Conservation (phyloP, 1,140 invertebrate genomes). For the Drosophila sturtevanti region DNA sequence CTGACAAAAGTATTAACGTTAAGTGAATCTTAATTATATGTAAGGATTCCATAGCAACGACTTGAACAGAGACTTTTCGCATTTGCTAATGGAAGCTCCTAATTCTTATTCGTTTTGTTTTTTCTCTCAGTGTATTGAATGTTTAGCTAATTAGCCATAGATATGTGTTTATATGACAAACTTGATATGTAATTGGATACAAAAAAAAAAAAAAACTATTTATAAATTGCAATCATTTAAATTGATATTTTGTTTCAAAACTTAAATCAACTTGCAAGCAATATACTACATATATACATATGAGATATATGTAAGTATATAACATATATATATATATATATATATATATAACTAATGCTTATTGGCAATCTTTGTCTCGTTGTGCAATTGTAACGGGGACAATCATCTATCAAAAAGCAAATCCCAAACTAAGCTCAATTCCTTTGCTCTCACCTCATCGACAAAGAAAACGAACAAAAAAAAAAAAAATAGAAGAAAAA, state of each 20-base stretch:
- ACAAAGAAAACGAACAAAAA: not conserved
- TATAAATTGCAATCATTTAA: not conserved
- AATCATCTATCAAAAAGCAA: slow-evolving; percentile 1
- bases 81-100: no score
- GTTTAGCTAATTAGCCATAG: not conserved
- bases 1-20: no score
- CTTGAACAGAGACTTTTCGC: no score
- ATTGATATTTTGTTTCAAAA: no score
- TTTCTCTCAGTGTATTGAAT: not conserved
- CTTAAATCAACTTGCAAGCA: not conserved
- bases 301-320: no score
- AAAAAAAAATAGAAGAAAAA: not conserved
- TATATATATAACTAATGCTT: no score
- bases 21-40: no score
- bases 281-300: not conserved
- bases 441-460: not conserved
- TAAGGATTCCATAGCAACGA: no score
- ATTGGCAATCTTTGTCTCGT: no score
- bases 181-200: slow-evolving; percentile 2
- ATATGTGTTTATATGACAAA: not conserved
- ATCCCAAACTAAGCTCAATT: not conserved
- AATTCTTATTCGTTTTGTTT: not conserved
- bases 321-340: no score
- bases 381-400: not conserved
- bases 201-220: not conserved